Base-by-base conservation (phyloP, 2,113 vertebrate species). In the Nettapus auritus region DNA sequence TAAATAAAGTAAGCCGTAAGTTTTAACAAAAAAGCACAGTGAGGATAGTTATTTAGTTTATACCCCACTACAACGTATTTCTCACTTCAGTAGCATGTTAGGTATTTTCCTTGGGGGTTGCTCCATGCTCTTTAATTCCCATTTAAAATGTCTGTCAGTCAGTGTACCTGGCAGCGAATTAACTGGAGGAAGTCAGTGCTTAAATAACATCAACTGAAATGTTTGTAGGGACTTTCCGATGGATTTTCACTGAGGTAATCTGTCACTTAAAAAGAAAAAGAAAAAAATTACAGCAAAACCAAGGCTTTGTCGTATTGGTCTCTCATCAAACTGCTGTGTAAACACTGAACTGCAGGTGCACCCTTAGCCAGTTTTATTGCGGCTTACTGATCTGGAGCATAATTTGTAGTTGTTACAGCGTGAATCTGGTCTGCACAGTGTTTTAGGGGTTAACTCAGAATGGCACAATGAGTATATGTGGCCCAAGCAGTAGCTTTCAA, bases 81-180 rank as follows among this genome's bases (percentile, higher is more conserved):
- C 15, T 44, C 6, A 8, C 7, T 55, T 75, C 1, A 16, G 4
- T 14, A 63, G 8, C 25, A 22, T 13, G 6, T 13, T 33, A 6
- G 2, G 0, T 59, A 5, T 87, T 94, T 79, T 78, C 56, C 40
- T 78, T 36, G 21, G n/a, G 3, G 5, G 67, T 74, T 78, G 19
- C 11, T 67, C 28, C 16, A 0, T 71, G 16, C 78, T 84, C 57
- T 66, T 87, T 40, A 44, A 5, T 81, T 74, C 82, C 75, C 0
- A 42, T 68, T 56, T 59, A 9, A 84, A 71, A 38, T 68, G 17
- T 38, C 69, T 82, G 48, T 60, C 23, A 82, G 26, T 56, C 34
- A 55, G 21, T 36, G 25, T 90, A 78, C 53, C 69, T 89, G 34
- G 31, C 77, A 89, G 52, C 77, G 67, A 89, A 82, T 82, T 71